Base-by-base conservation (phyloP, 2,888 invertebrate species). In the Luperina nickerlii region DNA sequence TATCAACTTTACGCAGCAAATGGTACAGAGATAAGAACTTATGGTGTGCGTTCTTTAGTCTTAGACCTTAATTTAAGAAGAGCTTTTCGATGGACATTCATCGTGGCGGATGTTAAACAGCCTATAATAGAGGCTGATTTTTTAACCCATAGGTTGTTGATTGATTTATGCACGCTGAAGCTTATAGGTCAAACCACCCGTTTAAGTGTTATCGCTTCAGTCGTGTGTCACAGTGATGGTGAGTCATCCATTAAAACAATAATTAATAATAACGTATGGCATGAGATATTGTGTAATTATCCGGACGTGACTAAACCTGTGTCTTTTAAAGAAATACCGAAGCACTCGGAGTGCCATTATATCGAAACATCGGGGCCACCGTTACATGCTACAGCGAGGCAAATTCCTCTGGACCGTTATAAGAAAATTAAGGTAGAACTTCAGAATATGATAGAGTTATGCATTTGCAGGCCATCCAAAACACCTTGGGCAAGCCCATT, bases 21-120 rank as follows among this genome's bases (percentile, higher is more conserved):
- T 1, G 5, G 51, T 51, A 51, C 51, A 0, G 51, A 51, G 51
- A 51, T n/a, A 57, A 71, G 9, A 13, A 57, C 57, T 5, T 71
- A 71, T 42, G 48, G 68, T 27, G n/a, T 48, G 18, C 68, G 45
- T 51, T n/a, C 18, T n/a, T 57, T 71, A 71, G n/a, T 57, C 57
- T 71, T 71, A 71, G 57, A 71, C 8, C 38, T 70, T 38, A 70
- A 42, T 71, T 57, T 38, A 38, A 70, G 70, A 42, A 57, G 57
- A 57, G 24, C 70, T 38, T 71, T 70, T 38, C 24, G 38, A 57
- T 71, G 70, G 57, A 38, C 70, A 38, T 70, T 57, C 20, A 24
- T 57, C 13, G 70, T 57, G 8, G 32, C 32, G 0, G 70, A 54
- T 70, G 38, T 70, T 20, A 54, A 70, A 3, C 70, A 70, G 4